These are phyloP conservation scores for Glyptemys insculpta DNA, from an alignment of 2,797 vertebrate genomes.

Conservation along the genomic window DNA sequence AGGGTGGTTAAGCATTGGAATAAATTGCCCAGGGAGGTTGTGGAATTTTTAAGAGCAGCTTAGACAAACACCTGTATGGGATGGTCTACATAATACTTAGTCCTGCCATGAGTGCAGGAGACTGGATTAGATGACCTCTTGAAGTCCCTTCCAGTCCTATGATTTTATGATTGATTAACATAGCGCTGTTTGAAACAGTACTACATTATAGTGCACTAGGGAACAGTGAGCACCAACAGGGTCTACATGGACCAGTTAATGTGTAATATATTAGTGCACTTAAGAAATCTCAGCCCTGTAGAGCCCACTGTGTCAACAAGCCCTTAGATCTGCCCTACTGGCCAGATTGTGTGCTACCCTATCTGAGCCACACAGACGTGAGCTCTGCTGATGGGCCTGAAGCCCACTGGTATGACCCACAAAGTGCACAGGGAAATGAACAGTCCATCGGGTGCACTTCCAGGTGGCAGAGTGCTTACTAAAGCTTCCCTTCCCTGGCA, in stretches of 20 bases:
- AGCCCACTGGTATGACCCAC: neutral
- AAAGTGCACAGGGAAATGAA: neutral
- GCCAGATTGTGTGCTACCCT: neutral
- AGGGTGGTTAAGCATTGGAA: neutral
- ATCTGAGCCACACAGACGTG: neutral
- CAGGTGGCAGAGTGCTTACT: neutral
- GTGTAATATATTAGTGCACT: neutral
- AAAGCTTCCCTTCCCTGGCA: neutral
- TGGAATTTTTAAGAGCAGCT: neutral
- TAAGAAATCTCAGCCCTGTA: neutral
- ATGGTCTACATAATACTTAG: neutral
- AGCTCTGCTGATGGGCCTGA: neutral
- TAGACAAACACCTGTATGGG: neutral
- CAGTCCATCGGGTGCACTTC: no score
- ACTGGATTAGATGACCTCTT: neutral
- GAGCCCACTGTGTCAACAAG: neutral
- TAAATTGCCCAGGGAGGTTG: neutral
- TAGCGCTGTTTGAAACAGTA: neutral
- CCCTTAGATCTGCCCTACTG: neutral
- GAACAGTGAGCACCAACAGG: neutral
- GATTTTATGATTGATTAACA: neutral
- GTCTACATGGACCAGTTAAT: neutral
- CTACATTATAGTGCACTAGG: neutral
- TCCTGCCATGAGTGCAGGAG: neutral
- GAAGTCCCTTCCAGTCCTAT: no score